These are phyloP conservation scores for Agrotis puta DNA, from an alignment of 2,888 invertebrate genomes.

Conservation along the genomic window DNA sequence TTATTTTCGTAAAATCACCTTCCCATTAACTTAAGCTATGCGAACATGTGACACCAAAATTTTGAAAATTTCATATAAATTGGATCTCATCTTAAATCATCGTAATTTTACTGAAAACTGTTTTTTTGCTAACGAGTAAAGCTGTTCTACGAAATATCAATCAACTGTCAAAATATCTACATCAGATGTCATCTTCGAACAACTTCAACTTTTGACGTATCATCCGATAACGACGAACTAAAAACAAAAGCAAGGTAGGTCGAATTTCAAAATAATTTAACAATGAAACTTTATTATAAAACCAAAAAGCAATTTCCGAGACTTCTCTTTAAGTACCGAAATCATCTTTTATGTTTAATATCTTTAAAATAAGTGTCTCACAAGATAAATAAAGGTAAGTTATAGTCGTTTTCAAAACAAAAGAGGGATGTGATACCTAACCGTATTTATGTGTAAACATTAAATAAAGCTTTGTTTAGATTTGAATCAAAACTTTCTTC, in stretches of 20 bases:
- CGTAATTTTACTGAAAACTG: no score
- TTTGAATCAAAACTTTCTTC: no score
- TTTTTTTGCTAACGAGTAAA: no score
- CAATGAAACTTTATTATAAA: constrained; percentile 16
- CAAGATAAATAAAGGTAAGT: constrained; percentile 56
- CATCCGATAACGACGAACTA: background rate
- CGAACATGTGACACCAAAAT: no score
- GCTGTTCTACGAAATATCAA: constrained; percentile 8
- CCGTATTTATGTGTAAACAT: constrained; percentile 26
- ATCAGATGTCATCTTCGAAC: no score
- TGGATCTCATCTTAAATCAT: no score
- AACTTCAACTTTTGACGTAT: constrained; percentile 1
- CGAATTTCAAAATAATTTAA: constrained; percentile 28
- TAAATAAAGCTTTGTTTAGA: constrained; percentile 9
- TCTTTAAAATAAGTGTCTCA: constrained; percentile 31
- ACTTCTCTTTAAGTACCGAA: constrained; percentile 49
- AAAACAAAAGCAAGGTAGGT: constrained; percentile 3
- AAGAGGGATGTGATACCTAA: constrained; percentile 26
- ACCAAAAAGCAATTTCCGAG: constrained; percentile 64
- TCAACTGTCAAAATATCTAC: background rate
- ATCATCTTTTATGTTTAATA: constrained; percentile 66
- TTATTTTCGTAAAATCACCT: no score
- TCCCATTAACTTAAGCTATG: no score
- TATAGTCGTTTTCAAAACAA: constrained; percentile 33
- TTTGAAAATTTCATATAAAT: no score